Conservation (phyloP, 2,888 invertebrate species). For the Parnassius apollo region DNA sequence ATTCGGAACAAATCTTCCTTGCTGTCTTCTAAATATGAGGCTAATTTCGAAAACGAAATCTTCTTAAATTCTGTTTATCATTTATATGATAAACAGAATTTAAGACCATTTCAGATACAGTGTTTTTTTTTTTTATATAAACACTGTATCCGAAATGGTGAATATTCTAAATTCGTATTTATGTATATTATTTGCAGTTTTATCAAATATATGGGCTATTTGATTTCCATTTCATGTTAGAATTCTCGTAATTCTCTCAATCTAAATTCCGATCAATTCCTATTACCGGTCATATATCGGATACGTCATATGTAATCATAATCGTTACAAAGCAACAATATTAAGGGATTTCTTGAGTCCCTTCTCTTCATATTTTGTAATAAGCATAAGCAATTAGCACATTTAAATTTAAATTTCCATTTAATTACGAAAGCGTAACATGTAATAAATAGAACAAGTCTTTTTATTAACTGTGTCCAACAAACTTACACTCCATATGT, state of each 20-base stretch:
- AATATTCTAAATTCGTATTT: conserved; percentile 6
- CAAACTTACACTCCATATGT: too few species aligned
- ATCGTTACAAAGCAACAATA: background rate
- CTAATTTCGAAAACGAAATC: conserved; percentile 8
- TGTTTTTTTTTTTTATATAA: too few species aligned
- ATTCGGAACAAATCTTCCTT: conserved; percentile 7
- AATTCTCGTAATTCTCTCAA: conserved; percentile 52
- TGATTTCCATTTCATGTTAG: conserved; percentile 51
- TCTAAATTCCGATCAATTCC: conserved; percentile 56
- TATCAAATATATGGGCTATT: conserved; percentile 47
- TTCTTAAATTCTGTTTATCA: conserved; percentile 2
- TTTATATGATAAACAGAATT: too few species aligned
- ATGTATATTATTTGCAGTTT: conserved; percentile 16
- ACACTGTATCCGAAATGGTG: background rate
- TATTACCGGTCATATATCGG: conserved; percentile 43
- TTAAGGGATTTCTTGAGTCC: background rate
- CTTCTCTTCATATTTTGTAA: background rate
- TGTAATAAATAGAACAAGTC: too few species aligned
- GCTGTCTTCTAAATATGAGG: conserved; percentile 1
- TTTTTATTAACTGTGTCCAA: too few species aligned
- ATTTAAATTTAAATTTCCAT: too few species aligned
- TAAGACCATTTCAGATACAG: too few species aligned
- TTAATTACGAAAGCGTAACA: too few species aligned
- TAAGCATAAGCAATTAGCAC: too few species aligned
- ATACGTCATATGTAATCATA: conserved; percentile 10